Percentiles rank a stretch among this genome's conserved stretches.
These are phyloP conservation scores for Apolygus lucorum DNA, from an alignment of 1,140 invertebrate species.

Conservation along the genomic window DNA sequence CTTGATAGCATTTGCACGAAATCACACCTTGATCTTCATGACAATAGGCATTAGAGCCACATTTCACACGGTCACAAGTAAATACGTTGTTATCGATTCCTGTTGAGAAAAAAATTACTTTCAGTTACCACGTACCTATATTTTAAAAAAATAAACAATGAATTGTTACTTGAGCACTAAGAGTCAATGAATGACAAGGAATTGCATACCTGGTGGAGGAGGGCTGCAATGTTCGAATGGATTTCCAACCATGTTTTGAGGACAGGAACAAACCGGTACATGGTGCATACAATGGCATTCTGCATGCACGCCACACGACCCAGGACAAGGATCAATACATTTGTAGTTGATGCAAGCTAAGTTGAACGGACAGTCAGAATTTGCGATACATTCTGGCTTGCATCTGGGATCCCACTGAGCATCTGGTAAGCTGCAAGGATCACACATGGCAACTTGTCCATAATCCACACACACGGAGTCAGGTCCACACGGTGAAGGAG, in stretches of 20 bases:
- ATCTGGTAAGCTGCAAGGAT: conserved; percentile 59
- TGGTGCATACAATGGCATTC: conserved; percentile 65
- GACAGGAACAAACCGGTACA: conserved; percentile 66
- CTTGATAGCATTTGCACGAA: conserved; percentile 55
- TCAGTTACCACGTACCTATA: no score
- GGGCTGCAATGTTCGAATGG: conserved; percentile 66
- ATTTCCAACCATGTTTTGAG: conserved; percentile 62
- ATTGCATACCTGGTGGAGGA: conserved; percentile 40
- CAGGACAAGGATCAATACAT: conserved; percentile 70
- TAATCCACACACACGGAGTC: conserved; percentile 57
- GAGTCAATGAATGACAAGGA: not conserved
- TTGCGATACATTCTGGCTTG: conserved; percentile 64
- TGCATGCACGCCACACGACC: conserved; percentile 71
- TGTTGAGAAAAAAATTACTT: no score
- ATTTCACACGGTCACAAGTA: conserved; percentile 58
- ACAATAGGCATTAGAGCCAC: conserved; percentile 67
- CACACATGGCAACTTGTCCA: conserved; percentile 65
- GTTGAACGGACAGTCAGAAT: conserved; percentile 67
- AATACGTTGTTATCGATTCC: conserved; percentile 44
- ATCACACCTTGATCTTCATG: conserved; percentile 47
- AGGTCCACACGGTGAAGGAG: conserved; percentile 64
- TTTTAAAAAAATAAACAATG: conserved; percentile 52
- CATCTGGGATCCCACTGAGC: conserved; percentile 58
- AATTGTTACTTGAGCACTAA: not conserved
- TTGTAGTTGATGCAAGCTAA: conserved; percentile 64